These are phyloP conservation scores for Helicoverpa zea DNA, from an alignment of 1,140 invertebrate genomes.

Conservation along the genomic window DNA sequence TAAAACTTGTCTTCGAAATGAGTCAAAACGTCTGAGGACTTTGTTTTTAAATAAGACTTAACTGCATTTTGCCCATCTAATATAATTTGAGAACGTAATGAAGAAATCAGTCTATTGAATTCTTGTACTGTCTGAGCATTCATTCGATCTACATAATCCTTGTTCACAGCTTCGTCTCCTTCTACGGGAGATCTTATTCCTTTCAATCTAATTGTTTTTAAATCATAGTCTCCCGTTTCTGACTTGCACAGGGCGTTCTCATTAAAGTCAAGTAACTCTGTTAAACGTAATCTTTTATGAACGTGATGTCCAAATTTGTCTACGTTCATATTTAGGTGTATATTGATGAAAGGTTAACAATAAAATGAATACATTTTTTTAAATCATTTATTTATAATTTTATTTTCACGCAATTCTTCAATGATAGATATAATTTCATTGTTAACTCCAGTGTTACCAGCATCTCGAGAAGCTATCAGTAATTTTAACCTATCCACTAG, in stretches of 20 bases:
- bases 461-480: not conserved
- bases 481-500: not conserved
- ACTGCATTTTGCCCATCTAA: slow-evolving; percentile 5
- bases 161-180: slow-evolving; percentile 4
- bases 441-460: not conserved
- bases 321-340: no score
- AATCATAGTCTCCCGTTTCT: not conserved
- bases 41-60: slow-evolving; percentile 6
- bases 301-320: no score
- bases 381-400: no score
- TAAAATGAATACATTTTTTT: no score
- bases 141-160: slow-evolving; percentile 11
- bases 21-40: not conserved
- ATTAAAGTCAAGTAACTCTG: no score
- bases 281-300: no score
- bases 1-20: slow-evolving; percentile 23
- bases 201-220: not conserved
- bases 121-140: not conserved
- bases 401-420: no score
- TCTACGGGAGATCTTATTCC: slow-evolving; percentile 10
- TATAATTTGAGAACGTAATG: not conserved
- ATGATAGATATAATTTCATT: no score
- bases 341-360: no score
- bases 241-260: not conserved
- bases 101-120: not conserved